Evolutionary conservation across 2,888 invertebrate genomes (phyloP), one percentile per base, ranked within the genome.

Genomic region (Nineta flava): DNA sequence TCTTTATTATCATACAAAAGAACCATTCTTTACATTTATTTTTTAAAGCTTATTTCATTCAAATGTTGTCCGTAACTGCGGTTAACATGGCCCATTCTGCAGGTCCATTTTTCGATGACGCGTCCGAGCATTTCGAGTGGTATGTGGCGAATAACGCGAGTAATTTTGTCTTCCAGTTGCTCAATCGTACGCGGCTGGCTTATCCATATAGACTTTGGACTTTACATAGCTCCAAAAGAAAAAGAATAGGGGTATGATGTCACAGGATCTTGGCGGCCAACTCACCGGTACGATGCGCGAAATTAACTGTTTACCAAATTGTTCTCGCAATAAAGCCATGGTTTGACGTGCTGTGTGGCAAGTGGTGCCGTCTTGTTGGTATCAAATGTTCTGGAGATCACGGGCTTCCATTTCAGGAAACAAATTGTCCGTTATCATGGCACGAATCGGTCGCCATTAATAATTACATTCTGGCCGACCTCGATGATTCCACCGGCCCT

Each of bases 121-220:
- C 42, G 42, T 42, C 42, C 42, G 42, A 42, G 42, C 42, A 42
- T 42, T 42, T 42, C 42, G 42, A 42, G 12, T 42, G 42, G 42
- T 42, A 42, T 42, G 7, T 42, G 42, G 42, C 42, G 42, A 42
- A 42, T 42, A 42, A 42, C 12, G 42, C 42, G 42, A 42, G 42
- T 42, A 42, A 42, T 42, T 12, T 42, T 42, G n/a, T n/a, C n/a
- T n/a, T n/a, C n/a, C n/a, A n/a, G n/a, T n/a, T n/a, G n/a, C n/a
- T n/a, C n/a, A n/a, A n/a, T 12, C 42, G 12, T 12, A 9, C 15
- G 42, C n/a, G n/a, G 9, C 12, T n/a, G 42, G 42, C 34, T 34
- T 34, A 9, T 34, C 34, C 34, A 34, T 34, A 10, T 34, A 34
- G 34, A 34, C 9, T 34, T 34, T n/a, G n/a, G n/a, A n/a, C n/a